Conservation (phyloP, 2,888 invertebrate species). For the Euspilapteryx auroguttella region DNA sequence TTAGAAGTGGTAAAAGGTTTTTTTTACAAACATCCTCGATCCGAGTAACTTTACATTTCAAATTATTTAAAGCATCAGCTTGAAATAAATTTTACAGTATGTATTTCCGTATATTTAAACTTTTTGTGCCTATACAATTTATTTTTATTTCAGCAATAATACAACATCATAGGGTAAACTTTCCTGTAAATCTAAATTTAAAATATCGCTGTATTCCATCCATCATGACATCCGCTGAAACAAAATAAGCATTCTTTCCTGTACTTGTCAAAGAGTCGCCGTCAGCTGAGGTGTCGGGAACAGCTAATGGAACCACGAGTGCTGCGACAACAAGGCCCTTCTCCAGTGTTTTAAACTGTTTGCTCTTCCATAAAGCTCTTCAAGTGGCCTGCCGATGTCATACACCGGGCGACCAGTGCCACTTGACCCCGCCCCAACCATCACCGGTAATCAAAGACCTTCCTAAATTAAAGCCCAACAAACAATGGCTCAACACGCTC, state of each 20-base stretch:
- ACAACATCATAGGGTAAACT: not conserved
- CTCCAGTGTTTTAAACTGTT: constrained; percentile 61
- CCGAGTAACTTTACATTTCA: no score
- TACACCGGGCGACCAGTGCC: no score
- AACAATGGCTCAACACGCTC: not conserved
- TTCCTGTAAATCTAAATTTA: not conserved
- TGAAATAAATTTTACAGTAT: no score
- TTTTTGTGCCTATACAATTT: no score
- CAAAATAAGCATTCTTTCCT: constrained; percentile 2
- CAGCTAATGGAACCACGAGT: constrained; percentile 52
- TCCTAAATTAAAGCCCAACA: no score
- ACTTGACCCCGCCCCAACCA: no score
- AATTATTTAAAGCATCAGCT: no score
- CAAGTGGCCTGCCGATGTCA: no score
- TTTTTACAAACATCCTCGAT: no score
- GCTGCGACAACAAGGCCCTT: constrained; percentile 38
- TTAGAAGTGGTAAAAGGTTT: no score
- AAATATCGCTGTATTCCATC: not conserved
- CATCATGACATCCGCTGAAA: not conserved
- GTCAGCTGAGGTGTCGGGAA: constrained; percentile 36
- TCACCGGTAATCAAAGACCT: no score
- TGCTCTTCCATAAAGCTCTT: constrained; percentile 53
- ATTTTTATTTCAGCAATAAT: not conserved
- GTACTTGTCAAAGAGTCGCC: constrained; percentile 8
- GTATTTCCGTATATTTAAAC: no score